phyloP scores from a whole-genome alignment of 2,888 invertebrate genomes.

The Pristionchus entomophagus region DNA sequence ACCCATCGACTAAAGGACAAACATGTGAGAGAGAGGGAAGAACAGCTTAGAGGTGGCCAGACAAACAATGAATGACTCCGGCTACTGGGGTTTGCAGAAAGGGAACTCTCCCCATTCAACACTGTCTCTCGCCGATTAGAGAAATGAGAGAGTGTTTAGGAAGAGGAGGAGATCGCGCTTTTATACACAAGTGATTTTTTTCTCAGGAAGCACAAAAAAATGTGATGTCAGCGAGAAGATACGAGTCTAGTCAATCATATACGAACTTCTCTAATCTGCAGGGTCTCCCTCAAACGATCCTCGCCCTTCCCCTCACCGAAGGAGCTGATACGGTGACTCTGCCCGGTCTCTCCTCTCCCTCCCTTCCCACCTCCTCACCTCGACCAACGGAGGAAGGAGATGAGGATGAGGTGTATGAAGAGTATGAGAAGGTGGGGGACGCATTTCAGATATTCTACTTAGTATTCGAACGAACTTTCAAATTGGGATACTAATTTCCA shows the following conservation, averaged over 20 bases:
- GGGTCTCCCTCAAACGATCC: constrained; percentile 63
- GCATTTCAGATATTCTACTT: too few relatives aligned
- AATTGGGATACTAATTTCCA: too few relatives aligned
- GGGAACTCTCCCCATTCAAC: too few relatives aligned
- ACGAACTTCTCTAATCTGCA: constrained; percentile 9
- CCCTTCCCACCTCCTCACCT: constrained; percentile 33
- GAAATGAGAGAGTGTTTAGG: too few relatives aligned
- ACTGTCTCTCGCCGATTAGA: too few relatives aligned
- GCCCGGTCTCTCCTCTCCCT: constrained; percentile 43
- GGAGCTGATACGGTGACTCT: constrained; percentile 33
- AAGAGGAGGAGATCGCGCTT: too few relatives aligned
- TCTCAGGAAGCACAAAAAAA: too few relatives aligned
- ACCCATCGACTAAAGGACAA: constrained; percentile 65
- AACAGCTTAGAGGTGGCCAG: neutral
- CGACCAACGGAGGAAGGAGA: constrained; percentile 6
- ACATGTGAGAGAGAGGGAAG: constrained; percentile 50
- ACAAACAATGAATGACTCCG: neutral
- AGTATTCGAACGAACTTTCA: too few relatives aligned
- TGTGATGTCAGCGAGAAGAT: too few relatives aligned
- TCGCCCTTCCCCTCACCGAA: constrained; percentile 59
- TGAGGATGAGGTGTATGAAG: constrained; percentile 41
- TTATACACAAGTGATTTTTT: too few relatives aligned
- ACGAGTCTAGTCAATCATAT: too few relatives aligned
- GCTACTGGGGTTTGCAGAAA: neutral
- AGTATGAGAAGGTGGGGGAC: constrained; percentile 43